Conservation (phyloP, 2,888 invertebrate genomes). For the Acronicta psi region DNA sequence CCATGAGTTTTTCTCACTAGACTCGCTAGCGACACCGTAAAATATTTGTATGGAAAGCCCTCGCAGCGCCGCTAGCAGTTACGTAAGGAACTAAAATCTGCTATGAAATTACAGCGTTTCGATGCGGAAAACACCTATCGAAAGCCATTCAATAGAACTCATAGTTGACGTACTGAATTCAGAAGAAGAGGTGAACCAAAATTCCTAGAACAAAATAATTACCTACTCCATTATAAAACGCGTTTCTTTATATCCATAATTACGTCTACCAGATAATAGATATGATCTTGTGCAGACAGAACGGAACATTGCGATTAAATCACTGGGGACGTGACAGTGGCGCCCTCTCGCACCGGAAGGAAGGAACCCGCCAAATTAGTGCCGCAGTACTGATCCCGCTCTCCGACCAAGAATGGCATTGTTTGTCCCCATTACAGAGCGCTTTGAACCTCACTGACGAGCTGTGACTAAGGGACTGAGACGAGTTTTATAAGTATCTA, state of each 20-base stretch:
- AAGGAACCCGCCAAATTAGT: slow-evolving; percentile 86
- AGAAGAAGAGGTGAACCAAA: too few species aligned
- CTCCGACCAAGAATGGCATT: slow-evolving; percentile 75
- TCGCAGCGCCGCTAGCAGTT: too few species aligned
- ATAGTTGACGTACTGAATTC: too few species aligned
- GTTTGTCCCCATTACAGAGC: slow-evolving; percentile 79
- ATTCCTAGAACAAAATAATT: slow-evolving; percentile 20
- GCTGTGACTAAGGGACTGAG: slow-evolving; percentile 58
- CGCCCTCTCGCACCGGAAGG: slow-evolving; percentile 76
- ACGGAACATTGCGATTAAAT: slow-evolving; percentile 67
- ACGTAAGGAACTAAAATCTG: too few species aligned
- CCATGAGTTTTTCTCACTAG: too few species aligned
- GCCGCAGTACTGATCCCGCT: slow-evolving; percentile 63
- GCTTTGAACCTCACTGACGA: slow-evolving; percentile 70
- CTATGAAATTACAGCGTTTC: too few species aligned
- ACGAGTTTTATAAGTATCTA: not conserved
- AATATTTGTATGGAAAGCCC: too few species aligned
- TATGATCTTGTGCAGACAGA: slow-evolving; percentile 37
- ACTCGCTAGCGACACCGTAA: too few species aligned
- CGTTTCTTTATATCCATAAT: slow-evolving; percentile 30
- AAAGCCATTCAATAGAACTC: too few species aligned
- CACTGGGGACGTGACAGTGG: slow-evolving; percentile 46
- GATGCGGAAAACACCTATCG: too few species aligned
- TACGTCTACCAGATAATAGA: slow-evolving; percentile 36
- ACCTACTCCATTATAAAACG: slow-evolving; percentile 23